These are phyloP conservation scores for Xanthorhoe designata DNA, from an alignment of 2,888 invertebrate genomes.

Conservation along the genomic window DNA sequence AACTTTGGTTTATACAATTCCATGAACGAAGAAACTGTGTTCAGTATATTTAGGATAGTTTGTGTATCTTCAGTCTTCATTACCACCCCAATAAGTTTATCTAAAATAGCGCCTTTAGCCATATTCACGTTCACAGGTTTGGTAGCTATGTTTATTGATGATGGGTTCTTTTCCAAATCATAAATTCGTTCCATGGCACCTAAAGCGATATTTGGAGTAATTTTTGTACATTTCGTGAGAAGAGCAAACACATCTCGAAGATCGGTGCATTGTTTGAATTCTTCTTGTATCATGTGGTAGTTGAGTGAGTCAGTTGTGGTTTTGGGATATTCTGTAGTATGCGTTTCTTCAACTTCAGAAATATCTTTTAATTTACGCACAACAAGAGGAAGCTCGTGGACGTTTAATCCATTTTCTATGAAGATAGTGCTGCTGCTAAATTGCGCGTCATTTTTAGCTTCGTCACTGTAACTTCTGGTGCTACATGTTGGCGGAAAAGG, in stretches of 20 bases:
- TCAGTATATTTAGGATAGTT: conserved; percentile 75
- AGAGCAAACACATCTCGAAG: conserved; percentile 76
- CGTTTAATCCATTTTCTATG: conserved; percentile 88
- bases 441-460: conserved; percentile 63
- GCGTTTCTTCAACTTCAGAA: conserved; percentile 59
- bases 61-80: conserved; percentile 78
- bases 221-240: conserved; percentile 78
- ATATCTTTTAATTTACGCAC: conserved; percentile 82
- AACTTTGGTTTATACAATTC: conserved; percentile 81
- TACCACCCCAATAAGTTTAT: conserved; percentile 75
- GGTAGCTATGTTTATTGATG: conserved; percentile 51
- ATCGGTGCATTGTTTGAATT: conserved; percentile 76
- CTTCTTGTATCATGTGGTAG: conserved; percentile 75
- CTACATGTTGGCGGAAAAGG: conserved; percentile 38
- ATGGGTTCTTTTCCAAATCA: conserved; percentile 69
- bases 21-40: conserved; percentile 70
- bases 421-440: conserved; percentile 82
- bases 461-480: conserved; percentile 62
- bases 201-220: conserved; percentile 80
- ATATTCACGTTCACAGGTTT: conserved; percentile 63
- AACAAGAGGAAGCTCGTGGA: conserved; percentile 88
- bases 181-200: conserved; percentile 81
- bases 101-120: conserved; percentile 78
- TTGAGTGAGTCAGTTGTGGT: conserved; percentile 61
- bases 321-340: conserved; percentile 46